A percentile compares a stretch with the other conserved stretches of the same genome.
Evolutionary conservation across 2,888 invertebrate species (phyloP).

Genomic region (Abrostola triplasia): DNA sequence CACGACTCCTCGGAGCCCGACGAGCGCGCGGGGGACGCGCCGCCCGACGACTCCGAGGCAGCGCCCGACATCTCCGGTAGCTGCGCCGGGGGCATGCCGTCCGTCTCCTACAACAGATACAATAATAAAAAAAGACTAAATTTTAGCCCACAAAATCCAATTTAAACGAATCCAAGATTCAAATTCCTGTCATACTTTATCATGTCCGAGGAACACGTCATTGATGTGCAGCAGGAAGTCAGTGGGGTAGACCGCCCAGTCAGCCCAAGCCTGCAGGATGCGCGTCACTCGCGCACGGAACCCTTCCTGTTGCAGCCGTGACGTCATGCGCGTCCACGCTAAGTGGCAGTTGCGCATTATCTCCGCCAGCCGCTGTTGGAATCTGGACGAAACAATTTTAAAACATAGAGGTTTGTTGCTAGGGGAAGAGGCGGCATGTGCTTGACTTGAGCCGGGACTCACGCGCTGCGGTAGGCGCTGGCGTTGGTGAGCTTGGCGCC

Average conservation of each 20-base stretch:
- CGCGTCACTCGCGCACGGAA: conserved; percentile 96
- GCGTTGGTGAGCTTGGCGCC: conserved; percentile 98
- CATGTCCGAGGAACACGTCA: conserved; percentile 95
- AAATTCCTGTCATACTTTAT: conserved; percentile 63
- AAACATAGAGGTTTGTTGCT: neutral
- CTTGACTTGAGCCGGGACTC: too few species aligned
- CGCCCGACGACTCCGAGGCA: conserved; percentile 47
- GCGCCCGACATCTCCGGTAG: neutral
- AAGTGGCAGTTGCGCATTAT: conserved; percentile 88
- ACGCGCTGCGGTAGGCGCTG: conserved; percentile 96
- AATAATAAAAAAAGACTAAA: too few species aligned
- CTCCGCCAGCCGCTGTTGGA: conserved; percentile 91
- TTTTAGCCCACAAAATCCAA: too few species aligned
- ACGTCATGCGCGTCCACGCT: conserved; percentile 93
- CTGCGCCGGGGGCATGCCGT: neutral
- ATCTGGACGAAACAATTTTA: conserved; percentile 84
- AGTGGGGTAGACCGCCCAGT: conserved; percentile 98
- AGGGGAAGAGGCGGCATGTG: too few species aligned
- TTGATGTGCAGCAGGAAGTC: conserved; percentile 96
- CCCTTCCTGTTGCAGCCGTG: conserved; percentile 97
- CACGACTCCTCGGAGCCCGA: conserved; percentile 84
- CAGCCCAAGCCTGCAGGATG: conserved; percentile 98
- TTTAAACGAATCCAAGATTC: neutral
- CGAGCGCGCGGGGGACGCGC: conserved; percentile 76
- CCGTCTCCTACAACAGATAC: neutral